Percentiles rank a stretch among this genome's conserved stretches.
phyloP scores from a whole-genome alignment of 2,113 vertebrate species.

The Marcusenius ussheri region DNA sequence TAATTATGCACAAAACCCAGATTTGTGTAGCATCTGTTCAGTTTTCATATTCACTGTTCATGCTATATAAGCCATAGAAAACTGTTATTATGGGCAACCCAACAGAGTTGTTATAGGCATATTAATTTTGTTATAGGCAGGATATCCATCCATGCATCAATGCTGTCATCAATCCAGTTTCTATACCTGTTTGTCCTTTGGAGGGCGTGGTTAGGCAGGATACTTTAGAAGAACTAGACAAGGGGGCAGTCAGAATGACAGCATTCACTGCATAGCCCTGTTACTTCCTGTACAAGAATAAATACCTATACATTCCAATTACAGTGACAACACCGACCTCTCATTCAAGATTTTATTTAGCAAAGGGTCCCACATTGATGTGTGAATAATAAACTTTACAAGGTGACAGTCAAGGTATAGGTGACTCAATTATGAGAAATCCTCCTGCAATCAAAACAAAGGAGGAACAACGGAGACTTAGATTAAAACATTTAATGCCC shows the following conservation, averaged over 20 bases:
- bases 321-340: not conserved
- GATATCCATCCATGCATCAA: not conserved
- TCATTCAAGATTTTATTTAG: not conserved
- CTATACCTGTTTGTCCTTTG: not conserved
- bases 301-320: not conserved
- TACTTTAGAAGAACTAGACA: not conserved
- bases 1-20: not conserved
- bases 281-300: not conserved
- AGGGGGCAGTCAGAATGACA: not conserved
- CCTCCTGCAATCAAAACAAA: not conserved
- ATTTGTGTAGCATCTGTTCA: not conserved
- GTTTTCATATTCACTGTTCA: not conserved
- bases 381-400: not conserved
- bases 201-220: not conserved
- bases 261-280: not conserved
- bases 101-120: not conserved
- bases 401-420: not conserved
- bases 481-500: too few species aligned
- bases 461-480: not conserved
- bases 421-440: not conserved
- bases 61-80: not conserved
- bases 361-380: not conserved
- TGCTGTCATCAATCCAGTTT: not conserved
- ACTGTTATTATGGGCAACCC: not conserved
- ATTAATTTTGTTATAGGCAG: not conserved